These are phyloP conservation scores for Thamnaconus septentrionalis DNA, from an alignment of 2,113 vertebrate species.

Conservation along the genomic window DNA sequence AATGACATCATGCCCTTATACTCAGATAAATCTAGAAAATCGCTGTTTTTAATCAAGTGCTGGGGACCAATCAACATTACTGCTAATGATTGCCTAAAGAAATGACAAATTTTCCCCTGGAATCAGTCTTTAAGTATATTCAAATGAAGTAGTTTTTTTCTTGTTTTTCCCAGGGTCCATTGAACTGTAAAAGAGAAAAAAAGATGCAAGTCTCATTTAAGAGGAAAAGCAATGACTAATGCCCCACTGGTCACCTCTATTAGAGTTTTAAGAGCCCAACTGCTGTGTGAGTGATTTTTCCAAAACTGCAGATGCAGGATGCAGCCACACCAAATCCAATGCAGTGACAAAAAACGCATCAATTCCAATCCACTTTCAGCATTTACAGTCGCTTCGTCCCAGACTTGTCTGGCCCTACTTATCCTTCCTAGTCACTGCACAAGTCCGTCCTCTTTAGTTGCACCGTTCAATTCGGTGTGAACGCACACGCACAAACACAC, in stretches of 20 bases:
- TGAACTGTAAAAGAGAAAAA: slow-evolving; percentile 1
- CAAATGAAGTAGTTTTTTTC: too few species aligned
- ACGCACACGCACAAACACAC: not conserved
- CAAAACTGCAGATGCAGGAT: too few species aligned
- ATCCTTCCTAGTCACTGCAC: too few species aligned
- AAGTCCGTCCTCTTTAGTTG: too few species aligned
- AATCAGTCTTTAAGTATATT: too few species aligned
- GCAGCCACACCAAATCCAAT: too few species aligned
- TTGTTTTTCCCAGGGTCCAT: too few species aligned
- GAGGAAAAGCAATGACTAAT: slow-evolving; percentile 32
- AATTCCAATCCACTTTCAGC: too few species aligned
- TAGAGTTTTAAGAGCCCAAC: slow-evolving; percentile 47
- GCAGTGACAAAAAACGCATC: too few species aligned
- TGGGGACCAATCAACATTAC: slow-evolving; percentile 15
- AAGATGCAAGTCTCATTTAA: slow-evolving; percentile 35
- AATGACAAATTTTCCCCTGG: slow-evolving; percentile 33
- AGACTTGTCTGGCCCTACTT: too few species aligned
- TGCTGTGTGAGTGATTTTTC: slow-evolving; percentile 13
- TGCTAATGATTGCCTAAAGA: slow-evolving; percentile 28
- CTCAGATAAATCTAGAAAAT: slow-evolving; percentile 7
- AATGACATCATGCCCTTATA: slow-evolving; percentile 9
- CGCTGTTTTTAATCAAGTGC: not conserved
- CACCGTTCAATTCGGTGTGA: too few species aligned
- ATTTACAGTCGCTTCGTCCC: too few species aligned
- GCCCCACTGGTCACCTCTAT: slow-evolving; percentile 56